A percentile compares a stretch with the other conserved stretches of the same genome.
phyloP scores from a whole-genome alignment of 2,888 invertebrate genomes.

The Macrophya annulata region DNA sequence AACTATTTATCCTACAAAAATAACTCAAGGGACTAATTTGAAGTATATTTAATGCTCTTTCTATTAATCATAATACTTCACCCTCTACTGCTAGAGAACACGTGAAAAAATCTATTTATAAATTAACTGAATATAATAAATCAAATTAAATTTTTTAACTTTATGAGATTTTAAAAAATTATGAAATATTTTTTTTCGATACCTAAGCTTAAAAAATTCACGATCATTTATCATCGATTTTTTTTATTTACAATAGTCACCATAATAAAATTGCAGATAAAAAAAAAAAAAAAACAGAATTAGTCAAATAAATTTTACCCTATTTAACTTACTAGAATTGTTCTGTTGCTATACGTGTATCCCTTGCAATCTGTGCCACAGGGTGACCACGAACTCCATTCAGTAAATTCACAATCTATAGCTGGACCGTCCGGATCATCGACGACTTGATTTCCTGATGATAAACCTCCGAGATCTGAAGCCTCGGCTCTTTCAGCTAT shows the following conservation, averaged over 20 bases:
- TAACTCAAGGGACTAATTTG: too few relatives aligned
- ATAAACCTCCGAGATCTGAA: constrained; percentile 63
- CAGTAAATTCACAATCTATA: constrained; percentile 87
- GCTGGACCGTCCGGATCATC: constrained; percentile 68
- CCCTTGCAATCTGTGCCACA: constrained; percentile 89
- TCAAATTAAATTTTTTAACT: too few relatives aligned
- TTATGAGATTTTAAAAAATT: too few relatives aligned
- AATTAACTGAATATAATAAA: too few relatives aligned
- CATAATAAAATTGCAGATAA: not conserved
- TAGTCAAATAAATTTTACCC: not conserved
- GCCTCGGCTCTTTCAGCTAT: constrained; percentile 17
- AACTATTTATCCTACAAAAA: too few relatives aligned
- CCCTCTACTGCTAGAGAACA: too few relatives aligned
- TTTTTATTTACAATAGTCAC: not conserved
- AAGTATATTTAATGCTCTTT: too few relatives aligned
- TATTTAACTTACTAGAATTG: constrained; percentile 70
- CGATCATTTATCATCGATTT: not conserved
- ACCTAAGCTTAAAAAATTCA: too few relatives aligned
- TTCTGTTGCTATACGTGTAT: constrained; percentile 79
- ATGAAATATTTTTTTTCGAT: too few relatives aligned
- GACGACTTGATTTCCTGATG: constrained; percentile 71
- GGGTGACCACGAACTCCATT: constrained; percentile 92
- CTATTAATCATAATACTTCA: too few relatives aligned
- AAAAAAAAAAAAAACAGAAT: not conserved
- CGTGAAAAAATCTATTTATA: too few relatives aligned